A percentile compares a stretch with the other conserved stretches of the same genome.
Conservation (phyloP, 2,113 vertebrate genomes). For the Nyctibius bracteatus region DNA sequence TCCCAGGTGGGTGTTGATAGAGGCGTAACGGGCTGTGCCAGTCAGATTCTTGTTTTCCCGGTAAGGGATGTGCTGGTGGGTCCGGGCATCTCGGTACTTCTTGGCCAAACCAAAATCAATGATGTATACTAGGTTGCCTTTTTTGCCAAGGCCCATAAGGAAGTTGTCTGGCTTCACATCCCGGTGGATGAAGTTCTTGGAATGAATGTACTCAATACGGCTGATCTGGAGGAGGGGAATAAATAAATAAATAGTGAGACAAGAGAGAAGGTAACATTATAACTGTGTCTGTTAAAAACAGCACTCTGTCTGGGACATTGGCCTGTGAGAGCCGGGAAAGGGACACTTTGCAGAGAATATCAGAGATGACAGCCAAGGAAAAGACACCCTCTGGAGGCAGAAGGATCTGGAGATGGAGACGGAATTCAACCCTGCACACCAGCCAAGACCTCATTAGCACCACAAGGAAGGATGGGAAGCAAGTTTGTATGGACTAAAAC, state of each 20-base stretch:
- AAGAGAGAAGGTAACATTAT: background rate
- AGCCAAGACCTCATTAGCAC: background rate
- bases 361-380: background rate
- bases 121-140: constrained; percentile 97
- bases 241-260: background rate
- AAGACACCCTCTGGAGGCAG: background rate
- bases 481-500: background rate
- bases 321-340: background rate
- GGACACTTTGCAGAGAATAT: background rate
- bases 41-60: constrained; percentile 99
- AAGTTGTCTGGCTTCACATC: constrained; percentile 98
- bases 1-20: constrained; percentile 96
- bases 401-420: background rate
- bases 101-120: constrained; percentile 97
- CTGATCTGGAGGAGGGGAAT: constrained; percentile 79
- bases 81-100: constrained; percentile 94
- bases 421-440: background rate
- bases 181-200: constrained; percentile 97
- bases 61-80: constrained; percentile 98
- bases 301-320: background rate
- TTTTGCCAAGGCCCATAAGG: constrained; percentile 96
- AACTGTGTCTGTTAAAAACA: background rate
- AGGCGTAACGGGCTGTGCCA: constrained; percentile 93
- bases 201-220: constrained; percentile 97
- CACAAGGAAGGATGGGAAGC: background rate